These are phyloP conservation scores for Caenorhabditis becei DNA, from an alignment of 2,888 invertebrate species.

Conservation along the genomic window DNA sequence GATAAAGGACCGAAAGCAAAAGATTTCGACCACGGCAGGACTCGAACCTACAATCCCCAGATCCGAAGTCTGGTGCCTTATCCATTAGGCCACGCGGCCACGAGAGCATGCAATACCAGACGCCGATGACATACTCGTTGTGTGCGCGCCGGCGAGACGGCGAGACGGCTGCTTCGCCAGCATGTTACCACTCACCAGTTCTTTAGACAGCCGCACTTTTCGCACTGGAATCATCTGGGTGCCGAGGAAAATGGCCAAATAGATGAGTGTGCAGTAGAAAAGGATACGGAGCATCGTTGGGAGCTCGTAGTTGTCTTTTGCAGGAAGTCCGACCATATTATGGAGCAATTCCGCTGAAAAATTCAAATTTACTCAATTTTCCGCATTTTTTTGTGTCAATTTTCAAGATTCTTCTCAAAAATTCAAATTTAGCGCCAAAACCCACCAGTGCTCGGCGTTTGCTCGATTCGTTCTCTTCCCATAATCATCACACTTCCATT, in stretches of 20 bases:
- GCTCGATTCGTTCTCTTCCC: conserved; percentile 1
- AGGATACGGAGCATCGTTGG: conserved; percentile 40
- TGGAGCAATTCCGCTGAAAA: conserved; percentile 26
- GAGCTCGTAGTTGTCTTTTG: conserved; percentile 10
- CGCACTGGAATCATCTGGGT: conserved; percentile 33
- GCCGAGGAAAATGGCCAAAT: conserved; percentile 30
- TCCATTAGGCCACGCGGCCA: conserved; percentile 76
- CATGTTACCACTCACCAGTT: conserved; percentile 22
- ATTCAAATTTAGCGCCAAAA: not conserved
- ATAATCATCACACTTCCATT: conserved; percentile 38
- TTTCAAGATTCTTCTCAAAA: not conserved
- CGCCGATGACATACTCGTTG: not conserved
- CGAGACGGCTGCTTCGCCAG: not conserved
- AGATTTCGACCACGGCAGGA: conserved; percentile 69
- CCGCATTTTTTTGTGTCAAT: not conserved
- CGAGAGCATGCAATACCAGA: not conserved
- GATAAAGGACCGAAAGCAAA: conserved; percentile 3
- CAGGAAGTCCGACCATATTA: not conserved
- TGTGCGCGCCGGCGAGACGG: not conserved
- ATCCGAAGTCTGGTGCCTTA: conserved; percentile 75
- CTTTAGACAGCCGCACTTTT: conserved; percentile 18
- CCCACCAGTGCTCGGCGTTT: conserved; percentile 8
- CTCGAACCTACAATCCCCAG: conserved; percentile 72
- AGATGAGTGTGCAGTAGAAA: conserved; percentile 38
- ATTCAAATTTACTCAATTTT: not conserved